Evolutionary conservation across 1,140 invertebrate genomes (phyloP), one percentile per base, ranked within the genome.

Genomic region (Drosophila paulistorum): DNA sequence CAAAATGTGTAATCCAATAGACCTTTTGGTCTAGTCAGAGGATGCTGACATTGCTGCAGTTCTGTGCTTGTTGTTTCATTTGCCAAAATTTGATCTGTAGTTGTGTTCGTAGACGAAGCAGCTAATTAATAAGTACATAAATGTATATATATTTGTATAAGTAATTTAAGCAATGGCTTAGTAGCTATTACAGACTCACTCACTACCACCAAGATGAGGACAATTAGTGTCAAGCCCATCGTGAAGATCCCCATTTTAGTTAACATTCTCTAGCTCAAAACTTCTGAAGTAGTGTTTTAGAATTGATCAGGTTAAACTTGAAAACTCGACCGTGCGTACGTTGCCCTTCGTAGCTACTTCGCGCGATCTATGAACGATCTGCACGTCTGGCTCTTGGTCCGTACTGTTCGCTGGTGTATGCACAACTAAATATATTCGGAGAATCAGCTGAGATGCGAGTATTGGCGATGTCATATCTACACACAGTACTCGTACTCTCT

Each of bases 1-100:
- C 89, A 72, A 37, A 91, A 91, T 1, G 81, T 68, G 26, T 76
- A 64, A n/a, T 91, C 90, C 58, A 86, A 54, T 23, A 90, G 69
- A 2, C 89, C 77, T 10, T 81, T 72, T 0, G 79, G 69, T 17
- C 79, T 75, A 4, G 71, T 76, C 3, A 91, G 54, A 11, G 80
- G 83, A 66, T 90, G 78, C 67, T 85, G 90, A 55, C 90, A 91
- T 48, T 65, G 68, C 3, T 7, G 7, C 39, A 39, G 37, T 20
- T 68, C 65, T 42, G 30, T 39, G 65, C 45, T 68, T 6, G 57
- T 59, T 17, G 57, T 59, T 39, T 33, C 13, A 57, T 4, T 33
- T 30, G 26, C 51, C 20, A 55, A 26, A 55, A 37, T 35, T 65
- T 61, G 17, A 30, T 65, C 68, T 45, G 58, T 33, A 11, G 45